Evolutionary conservation across 2,888 invertebrate species (phyloP).

Genomic region (Lasioglossum lativentre): DNA sequence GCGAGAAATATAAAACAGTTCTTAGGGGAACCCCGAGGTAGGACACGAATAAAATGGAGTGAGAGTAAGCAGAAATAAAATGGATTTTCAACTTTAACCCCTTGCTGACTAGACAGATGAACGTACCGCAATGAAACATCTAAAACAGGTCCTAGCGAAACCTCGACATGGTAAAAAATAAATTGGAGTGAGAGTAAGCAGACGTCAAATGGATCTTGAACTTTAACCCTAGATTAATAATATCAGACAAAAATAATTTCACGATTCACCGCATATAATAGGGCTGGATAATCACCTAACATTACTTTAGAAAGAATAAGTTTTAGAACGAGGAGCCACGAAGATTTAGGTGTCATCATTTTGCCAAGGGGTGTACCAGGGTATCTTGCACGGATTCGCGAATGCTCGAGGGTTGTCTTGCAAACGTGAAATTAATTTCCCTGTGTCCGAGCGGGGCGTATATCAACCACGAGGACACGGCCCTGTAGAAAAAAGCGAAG

Average conservation of each 20-base stretch:
- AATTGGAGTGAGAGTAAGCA: no score
- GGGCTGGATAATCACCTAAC: no score
- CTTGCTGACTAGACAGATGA: no score
- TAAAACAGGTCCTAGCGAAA: no score
- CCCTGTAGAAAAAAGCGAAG: neutral
- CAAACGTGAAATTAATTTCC: slow-evolving; percentile 57
- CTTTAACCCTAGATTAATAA: no score
- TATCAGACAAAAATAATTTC: no score
- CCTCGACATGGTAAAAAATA: no score
- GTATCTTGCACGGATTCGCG: slow-evolving; percentile 42
- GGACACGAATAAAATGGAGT: neutral
- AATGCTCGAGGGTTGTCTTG: slow-evolving; percentile 41
- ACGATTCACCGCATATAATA: no score
- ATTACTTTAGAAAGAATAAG: no score
- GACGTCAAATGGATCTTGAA: no score
- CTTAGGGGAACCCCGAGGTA: neutral
- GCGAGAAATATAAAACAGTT: neutral
- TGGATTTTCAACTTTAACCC: neutral
- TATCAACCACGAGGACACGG: slow-evolving; percentile 31
- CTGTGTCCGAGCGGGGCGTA: slow-evolving; percentile 30
- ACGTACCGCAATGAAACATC: no score
- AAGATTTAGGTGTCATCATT: neutral
- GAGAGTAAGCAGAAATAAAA: neutral
- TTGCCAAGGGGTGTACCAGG: neutral
- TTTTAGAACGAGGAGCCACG: no score